These are phyloP conservation scores for Ruditapes philippinarum DNA, from an alignment of 1,140 invertebrate species.

Conservation along the genomic window DNA sequence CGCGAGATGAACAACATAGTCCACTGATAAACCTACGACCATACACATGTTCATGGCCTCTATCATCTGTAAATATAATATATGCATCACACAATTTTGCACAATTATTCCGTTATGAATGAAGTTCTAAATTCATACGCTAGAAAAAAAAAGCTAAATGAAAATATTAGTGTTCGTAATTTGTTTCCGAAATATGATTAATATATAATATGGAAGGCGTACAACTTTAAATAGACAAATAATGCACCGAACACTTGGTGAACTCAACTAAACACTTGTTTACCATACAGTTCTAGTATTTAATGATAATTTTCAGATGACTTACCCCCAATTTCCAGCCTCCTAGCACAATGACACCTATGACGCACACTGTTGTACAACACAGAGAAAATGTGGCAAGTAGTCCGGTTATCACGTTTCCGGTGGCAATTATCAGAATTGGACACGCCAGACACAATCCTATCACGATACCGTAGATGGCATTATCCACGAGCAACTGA, in stretches of 20 bases:
- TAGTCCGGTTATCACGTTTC: constrained; percentile 75
- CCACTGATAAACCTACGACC: constrained; percentile 78
- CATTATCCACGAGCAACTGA: constrained; percentile 64
- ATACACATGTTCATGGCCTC: constrained; percentile 77
- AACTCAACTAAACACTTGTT: no score
- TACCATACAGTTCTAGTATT: no score
- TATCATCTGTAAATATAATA: constrained; percentile 68
- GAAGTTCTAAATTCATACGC: no score
- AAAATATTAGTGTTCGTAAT: no score
- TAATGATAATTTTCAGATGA: no score
- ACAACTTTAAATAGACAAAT: no score
- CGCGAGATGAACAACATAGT: constrained; percentile 79
- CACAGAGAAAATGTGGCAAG: constrained; percentile 74
- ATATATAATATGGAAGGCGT: no score
- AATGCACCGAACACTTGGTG: no score
- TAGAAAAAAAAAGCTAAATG: no score
- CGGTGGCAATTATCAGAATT: constrained; percentile 74
- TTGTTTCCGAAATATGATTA: no score
- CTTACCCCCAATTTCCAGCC: constrained; percentile 76
- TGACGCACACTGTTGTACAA: constrained; percentile 67
- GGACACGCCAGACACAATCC: constrained; percentile 71
- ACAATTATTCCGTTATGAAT: no score
- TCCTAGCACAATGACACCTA: constrained; percentile 74
- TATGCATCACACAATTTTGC: no score
- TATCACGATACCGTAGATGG: constrained; percentile 67